These are phyloP conservation scores for Ditula angustiorana DNA, from an alignment of 2,888 invertebrate species.

Conservation along the genomic window DNA sequence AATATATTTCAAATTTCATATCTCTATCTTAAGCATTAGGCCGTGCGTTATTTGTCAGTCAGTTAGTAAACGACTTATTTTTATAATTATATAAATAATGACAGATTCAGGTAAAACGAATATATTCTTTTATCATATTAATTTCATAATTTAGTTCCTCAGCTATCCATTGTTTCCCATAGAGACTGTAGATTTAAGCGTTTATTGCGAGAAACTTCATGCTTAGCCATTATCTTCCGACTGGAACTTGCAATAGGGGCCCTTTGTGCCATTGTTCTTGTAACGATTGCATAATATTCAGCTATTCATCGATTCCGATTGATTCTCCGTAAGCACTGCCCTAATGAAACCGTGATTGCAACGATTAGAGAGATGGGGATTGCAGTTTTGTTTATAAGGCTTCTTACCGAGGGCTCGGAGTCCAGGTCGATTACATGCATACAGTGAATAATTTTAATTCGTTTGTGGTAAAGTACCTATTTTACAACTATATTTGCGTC, in stretches of 20 bases:
- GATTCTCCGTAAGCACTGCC: constrained; percentile 3
- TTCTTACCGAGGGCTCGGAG: no score
- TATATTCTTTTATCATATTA: neutral
- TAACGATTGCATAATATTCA: neutral
- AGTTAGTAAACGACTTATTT: no score
- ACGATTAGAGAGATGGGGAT: neutral
- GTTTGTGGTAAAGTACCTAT: no score
- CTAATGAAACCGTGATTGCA: constrained; percentile 9
- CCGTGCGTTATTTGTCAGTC: no score
- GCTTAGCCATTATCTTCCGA: constrained; percentile 2
- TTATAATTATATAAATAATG: no score
- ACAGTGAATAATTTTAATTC: no score
- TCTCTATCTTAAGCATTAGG: no score
- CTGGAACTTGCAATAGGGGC: constrained; percentile 19
- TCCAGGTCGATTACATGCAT: neutral
- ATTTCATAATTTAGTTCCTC: neutral
- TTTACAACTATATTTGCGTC: no score
- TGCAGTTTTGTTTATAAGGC: constrained; percentile 3
- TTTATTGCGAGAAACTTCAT: constrained; percentile 8
- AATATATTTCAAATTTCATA: no score
- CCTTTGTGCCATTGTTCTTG: constrained; percentile 24
- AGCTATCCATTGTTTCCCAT: neutral
- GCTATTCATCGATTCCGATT: constrained; percentile 11
- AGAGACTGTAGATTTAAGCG: neutral
- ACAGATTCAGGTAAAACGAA: no score